These are phyloP conservation scores for Penaeus vannamei DNA, from an alignment of 1,140 invertebrate species.

Conservation along the genomic window DNA sequence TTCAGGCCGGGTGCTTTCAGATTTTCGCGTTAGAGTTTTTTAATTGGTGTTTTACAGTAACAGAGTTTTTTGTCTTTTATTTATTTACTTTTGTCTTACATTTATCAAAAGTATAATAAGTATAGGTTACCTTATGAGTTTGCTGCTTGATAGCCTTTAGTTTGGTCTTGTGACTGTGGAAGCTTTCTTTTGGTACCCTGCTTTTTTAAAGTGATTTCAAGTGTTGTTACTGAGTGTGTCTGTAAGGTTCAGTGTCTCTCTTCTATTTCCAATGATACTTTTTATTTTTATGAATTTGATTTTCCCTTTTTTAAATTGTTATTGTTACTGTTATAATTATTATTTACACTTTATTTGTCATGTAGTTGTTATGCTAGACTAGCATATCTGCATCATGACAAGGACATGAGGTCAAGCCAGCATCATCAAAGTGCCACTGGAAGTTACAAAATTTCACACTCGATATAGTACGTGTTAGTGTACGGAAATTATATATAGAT, in stretches of 20 bases:
- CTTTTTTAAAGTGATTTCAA: conserved; percentile 27
- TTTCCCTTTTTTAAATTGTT: no score
- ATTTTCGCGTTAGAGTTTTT: no score
- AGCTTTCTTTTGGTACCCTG: conserved; percentile 22
- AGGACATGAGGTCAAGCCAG: conserved; percentile 38
- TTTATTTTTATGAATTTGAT: no score
- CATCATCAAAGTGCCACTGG: conserved; percentile 41
- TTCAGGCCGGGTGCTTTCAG: no score
- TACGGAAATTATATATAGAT: no score
- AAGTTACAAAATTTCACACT: neutral
- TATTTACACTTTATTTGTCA: no score
- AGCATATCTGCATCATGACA: conserved; percentile 23
- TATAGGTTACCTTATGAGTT: neutral
- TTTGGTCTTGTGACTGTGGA: conserved; percentile 49
- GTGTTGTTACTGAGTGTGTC: conserved; percentile 5
- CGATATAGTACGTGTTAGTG: no score
- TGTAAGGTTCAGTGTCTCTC: no score
- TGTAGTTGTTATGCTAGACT: no score
- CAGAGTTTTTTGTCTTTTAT: neutral
- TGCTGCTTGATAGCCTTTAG: neutral
- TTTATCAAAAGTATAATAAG: neutral
- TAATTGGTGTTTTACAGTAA: no score
- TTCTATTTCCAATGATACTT: no score
- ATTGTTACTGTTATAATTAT: no score
- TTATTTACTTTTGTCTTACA: neutral